These are phyloP conservation scores for Bunonema sp. DNA, from an alignment of 2,888 invertebrate genomes.

Conservation along the genomic window DNA sequence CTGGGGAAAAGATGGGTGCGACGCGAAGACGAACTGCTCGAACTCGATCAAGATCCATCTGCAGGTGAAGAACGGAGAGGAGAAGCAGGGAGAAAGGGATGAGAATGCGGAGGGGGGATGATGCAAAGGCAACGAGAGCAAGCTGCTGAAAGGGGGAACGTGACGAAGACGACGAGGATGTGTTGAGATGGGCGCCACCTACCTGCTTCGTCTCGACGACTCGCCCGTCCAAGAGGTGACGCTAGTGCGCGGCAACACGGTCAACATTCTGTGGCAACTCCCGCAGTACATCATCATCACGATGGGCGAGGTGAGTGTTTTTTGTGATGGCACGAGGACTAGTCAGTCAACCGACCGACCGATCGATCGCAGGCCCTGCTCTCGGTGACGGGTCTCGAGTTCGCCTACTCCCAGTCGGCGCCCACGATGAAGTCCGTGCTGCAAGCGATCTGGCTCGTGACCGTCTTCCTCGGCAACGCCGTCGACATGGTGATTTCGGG, in stretches of 20 bases:
- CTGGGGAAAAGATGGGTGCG: constrained; percentile 2
- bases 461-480: constrained; percentile 79
- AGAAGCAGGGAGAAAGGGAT: too few relatives aligned
- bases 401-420: constrained; percentile 78
- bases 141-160: background rate
- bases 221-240: constrained; percentile 3
- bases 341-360: background rate
- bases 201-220: constrained; percentile 5
- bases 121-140: background rate
- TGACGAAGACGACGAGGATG: background rate
- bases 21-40: too few relatives aligned
- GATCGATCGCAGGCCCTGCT: constrained; percentile 59
- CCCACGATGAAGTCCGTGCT: constrained; percentile 80
- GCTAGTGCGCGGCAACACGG: constrained; percentile 25
- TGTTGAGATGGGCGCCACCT: too few relatives aligned
- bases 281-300: constrained; percentile 86
- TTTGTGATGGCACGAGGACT: background rate
- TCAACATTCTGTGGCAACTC: constrained; percentile 53
- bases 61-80: too few relatives aligned
- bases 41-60: too few relatives aligned
- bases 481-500: constrained; percentile 65
- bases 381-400: constrained; percentile 82
- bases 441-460: constrained; percentile 70
- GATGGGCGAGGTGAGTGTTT: constrained; percentile 60
- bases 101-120: too few relatives aligned